Evolutionary conservation across 2,888 invertebrate species (phyloP).

Genomic region (Gymnoscelis rufifasciata): DNA sequence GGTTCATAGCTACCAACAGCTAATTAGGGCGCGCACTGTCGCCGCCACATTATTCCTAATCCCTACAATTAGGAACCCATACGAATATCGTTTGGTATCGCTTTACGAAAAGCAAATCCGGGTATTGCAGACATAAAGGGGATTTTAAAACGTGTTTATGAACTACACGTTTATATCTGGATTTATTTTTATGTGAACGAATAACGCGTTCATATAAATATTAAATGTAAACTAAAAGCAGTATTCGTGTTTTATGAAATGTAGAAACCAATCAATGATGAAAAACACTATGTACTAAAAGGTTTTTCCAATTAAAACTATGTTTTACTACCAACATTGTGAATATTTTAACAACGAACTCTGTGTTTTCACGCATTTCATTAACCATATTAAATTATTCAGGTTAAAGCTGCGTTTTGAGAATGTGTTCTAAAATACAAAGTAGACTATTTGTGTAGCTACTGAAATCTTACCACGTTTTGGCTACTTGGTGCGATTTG

Average conservation of each 20-base stretch:
- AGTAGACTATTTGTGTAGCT: too few relatives aligned
- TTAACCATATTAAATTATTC: slow-evolving; percentile 11
- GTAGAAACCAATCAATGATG: too few relatives aligned
- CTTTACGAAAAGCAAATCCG: slow-evolving; percentile 31
- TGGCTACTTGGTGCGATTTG: too few relatives aligned
- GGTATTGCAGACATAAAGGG: slow-evolving; percentile 4
- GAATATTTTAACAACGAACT: slow-evolving; percentile 6
- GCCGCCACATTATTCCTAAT: slow-evolving; percentile 38
- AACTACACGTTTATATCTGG: too few relatives aligned
- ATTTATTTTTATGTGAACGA: too few relatives aligned
- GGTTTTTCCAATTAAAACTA: background rate
- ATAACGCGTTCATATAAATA: too few relatives aligned
- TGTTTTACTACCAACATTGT: slow-evolving; percentile 3
- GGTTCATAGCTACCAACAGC: slow-evolving; percentile 7
- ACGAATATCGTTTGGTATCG: slow-evolving; percentile 34
- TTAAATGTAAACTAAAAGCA: too few relatives aligned
- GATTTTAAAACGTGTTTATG: background rate
- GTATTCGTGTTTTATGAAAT: too few relatives aligned
- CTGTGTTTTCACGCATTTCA: slow-evolving; percentile 6
- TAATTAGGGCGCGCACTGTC: slow-evolving; percentile 24
- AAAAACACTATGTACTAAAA: too few relatives aligned
- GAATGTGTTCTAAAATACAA: slow-evolving; percentile 2
- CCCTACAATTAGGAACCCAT: slow-evolving; percentile 41
- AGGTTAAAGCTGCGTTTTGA: slow-evolving; percentile 1
- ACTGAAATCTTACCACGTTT: too few relatives aligned